Evolutionary conservation across 2,113 vertebrate species (phyloP), one percentile per base, ranked within the genome.

Genomic region (Ceuthmochares aereus): DNA sequence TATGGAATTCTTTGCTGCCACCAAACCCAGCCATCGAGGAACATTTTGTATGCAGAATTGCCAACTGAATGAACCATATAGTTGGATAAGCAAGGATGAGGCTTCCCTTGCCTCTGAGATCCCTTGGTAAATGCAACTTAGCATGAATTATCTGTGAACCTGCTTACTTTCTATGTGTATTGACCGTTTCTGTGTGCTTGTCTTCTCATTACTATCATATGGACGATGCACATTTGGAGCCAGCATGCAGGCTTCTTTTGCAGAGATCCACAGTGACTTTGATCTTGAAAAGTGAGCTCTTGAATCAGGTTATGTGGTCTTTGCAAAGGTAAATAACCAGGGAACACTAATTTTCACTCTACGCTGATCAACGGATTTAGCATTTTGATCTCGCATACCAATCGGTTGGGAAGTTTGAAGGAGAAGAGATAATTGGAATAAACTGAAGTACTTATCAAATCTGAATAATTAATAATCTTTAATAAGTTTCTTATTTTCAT

Each of bases 141-240:
- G 4, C 45, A 2, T 17, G 52, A 78, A 49, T 36, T 63, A 10
- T 8, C 62, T 32, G 18, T 58, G 62, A 80, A 30, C 55, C 62
- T 34, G 45, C 34, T 67, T 34, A 0, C 21, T 49, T 19, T n/a
- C 23, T 21, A 2, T 37, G 25, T 12, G 32, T 36, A 3, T 8
- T 32, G 6, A 49, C 55, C 5, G 32, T 8, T 59, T 21, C 43
- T 25, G 2, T 22, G 6, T 49, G 56, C 1, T 0, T 51, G 14
- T 7, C 32, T 67, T 67, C 36, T 40, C 22, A 14, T 87, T 42
- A 32, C 63, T 52, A 8, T 23, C 49, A 74, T 21, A 5, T 1
- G 27, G 59, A 63, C 15, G 43, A 6, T 47, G 40, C 69, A 32
- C 40, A 5, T 15, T 30, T 66, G 54, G 34, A 40, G 42, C 34